Base-by-base conservation (phyloP, 1,140 invertebrate species). In the Paralvinella palmiformis region DNA sequence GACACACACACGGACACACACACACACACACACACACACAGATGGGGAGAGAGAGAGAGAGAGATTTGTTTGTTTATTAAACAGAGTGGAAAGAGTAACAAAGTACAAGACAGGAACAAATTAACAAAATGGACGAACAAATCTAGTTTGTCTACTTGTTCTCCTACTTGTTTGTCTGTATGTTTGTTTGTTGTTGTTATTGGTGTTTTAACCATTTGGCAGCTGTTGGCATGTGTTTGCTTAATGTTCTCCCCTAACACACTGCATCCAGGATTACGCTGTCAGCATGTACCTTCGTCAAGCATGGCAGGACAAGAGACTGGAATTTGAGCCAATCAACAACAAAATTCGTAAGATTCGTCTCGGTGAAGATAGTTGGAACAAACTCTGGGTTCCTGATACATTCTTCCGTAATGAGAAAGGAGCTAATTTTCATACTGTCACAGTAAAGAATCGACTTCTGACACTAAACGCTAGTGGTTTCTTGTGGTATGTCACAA, bases 341-440 rank as follows among this genome's bases (percentile, higher is more conserved):
- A 35, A 64, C 5, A 55, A 55, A 33, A 48, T 24, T 22, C 27
- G n/a, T 24, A 50, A 36, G 27, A 65, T 65, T 29, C 15, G 29
- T 22, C 24, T 59, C 10, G 56, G 63, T 17, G 55, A 58, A 27
- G 41, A 41, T 1, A 32, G 24, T 17, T 35, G 32, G 0, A 27
- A 64, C 2, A 13, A 41, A 17, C 29, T 82, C 6, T 83, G 81
- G 81, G 74, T 77, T 35, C 81, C 81, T 1, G 81, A 83, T 59
- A 66, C 80, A 10, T 82, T 78, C 63, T 83, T 83, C 64, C 72
- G 77, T 15, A 83, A 83, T 63, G 78, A 82, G 56, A 83, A 83
- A 69, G 67, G 72, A 5, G 81, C 80, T 1, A 69, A 70, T 32
- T 77, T 82, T 31, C 82, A 83, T 65, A 68, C 76, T 24, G 76